Base-by-base conservation (phyloP, 2,888 invertebrate species). In the Eudasyphora cyanicolor region DNA sequence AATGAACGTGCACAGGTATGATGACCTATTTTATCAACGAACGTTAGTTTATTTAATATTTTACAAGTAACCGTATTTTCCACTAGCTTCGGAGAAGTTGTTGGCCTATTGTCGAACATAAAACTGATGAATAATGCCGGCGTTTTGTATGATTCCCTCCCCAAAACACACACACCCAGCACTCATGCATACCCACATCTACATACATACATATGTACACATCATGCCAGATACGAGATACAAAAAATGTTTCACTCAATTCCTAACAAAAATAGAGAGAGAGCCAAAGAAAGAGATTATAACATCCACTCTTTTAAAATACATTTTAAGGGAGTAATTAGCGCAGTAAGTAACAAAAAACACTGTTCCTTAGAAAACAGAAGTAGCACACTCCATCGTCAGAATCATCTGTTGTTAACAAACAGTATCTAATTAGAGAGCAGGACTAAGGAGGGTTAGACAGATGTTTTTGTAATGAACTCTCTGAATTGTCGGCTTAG, bases 201-300 rank as follows among this genome's bases (percentile, higher is more conserved):
- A n/a, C 14, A 21, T 2, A 45, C 14, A 14, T 38, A 62, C 29
- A 29, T 60, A 0, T 29, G 32, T 29, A 29, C 12, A 6, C n/a
- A 21, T 32, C 27, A 57, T 10, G 27, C 10, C n/a, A 32, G 14
- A 60, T 29, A 1, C 14, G 24, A 35, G 14, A 27, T 67, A 42
- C 51, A 49, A 70, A 49, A n/a, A 49, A n/a, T 70, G 51, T 51
- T n/a, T 70, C 24, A 67, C 67, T 42, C 42, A 42, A 19, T 67
- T 24, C 19, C 8, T 57, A 4, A 24, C 24, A 14, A 10, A 12
- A 27, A 57, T 12, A 27, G 24, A 57, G 57, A 27, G 24, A 8
- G 1, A 27, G 14, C n/a, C n/a, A 24, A 24, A 24, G 24, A 24
- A 0, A 24, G 27, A 19, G 54, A 10, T 21, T 1, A 45, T 12